phyloP scores from a whole-genome alignment of 2,797 vertebrate species.

The Platyrinchus mystaceus region DNA sequence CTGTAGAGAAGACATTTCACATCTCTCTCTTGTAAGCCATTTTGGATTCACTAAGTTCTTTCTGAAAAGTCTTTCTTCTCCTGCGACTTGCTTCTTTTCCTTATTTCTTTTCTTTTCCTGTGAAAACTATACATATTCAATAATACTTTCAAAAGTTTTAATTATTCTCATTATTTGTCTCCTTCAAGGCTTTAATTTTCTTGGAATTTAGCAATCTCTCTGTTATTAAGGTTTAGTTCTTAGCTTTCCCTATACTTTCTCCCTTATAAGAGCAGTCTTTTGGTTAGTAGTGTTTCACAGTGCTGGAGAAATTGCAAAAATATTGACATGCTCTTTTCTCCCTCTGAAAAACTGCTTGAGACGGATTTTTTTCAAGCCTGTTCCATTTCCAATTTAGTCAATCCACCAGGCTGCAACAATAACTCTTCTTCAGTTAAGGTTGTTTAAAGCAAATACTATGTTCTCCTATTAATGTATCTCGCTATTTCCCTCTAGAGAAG shows the following conservation, averaged over 20 bases:
- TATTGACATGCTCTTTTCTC: background rate
- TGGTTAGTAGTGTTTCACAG: background rate
- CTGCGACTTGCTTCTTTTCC: background rate
- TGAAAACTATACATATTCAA: background rate
- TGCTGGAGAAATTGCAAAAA: background rate
- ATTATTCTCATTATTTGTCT: accelerated
- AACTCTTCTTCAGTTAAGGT: conserved; percentile 29
- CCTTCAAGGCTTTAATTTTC: background rate
- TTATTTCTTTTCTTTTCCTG: background rate
- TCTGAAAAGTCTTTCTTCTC: background rate
- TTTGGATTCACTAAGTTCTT: conserved; percentile 35
- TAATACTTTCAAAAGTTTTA: background rate
- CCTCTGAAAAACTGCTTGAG: background rate
- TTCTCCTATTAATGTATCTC: background rate
- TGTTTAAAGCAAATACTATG: conserved; percentile 35
- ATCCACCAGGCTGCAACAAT: conserved; percentile 16
- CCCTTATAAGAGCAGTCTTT: background rate
- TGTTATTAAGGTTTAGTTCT: background rate
- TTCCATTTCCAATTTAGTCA: conserved; percentile 28
- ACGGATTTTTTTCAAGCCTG: conserved; percentile 16
- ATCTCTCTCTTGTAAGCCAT: background rate
- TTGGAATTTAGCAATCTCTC: background rate
- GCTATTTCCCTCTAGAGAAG: background rate
- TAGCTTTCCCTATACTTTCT: background rate
- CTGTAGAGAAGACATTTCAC: background rate